A percentile compares a stretch with the other conserved stretches of the same genome.
Conservation (phyloP, 2,797 vertebrate genomes). For the Neostethus bicornis region DNA sequence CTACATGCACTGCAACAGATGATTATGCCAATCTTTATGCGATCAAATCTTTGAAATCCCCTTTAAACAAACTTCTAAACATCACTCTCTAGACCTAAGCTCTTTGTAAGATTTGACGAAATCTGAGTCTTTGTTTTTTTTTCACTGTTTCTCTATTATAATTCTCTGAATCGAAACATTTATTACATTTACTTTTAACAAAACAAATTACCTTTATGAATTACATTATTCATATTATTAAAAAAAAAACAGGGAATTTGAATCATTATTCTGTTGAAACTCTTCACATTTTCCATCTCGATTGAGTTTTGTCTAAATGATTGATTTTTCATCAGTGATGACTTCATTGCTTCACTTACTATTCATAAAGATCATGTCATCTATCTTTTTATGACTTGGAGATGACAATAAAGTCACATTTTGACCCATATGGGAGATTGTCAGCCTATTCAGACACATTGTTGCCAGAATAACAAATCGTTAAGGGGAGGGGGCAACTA, state of each 20-base stretch:
- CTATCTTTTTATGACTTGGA: constrained; percentile 1
- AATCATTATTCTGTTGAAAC: constrained; percentile 25
- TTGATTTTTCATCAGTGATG: background rate
- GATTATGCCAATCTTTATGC: background rate
- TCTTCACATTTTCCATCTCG: constrained; percentile 35
- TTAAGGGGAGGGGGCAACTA: too few relatives aligned
- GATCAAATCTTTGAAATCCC: constrained; percentile 3
- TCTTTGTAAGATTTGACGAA: background rate
- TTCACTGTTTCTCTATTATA: background rate
- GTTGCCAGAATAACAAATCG: too few relatives aligned
- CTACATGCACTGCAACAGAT: too few relatives aligned
- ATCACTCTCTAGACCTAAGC: background rate
- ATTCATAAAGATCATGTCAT: background rate
- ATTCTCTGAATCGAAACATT: constrained; percentile 5
- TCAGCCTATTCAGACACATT: background rate
- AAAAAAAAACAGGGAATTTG: constrained; percentile 47
- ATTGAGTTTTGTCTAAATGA: constrained; percentile 19
- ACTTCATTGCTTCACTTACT: background rate
- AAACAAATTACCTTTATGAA: too few relatives aligned
- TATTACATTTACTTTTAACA: constrained; percentile 13
- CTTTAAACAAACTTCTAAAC: background rate
- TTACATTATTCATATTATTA: too few relatives aligned
- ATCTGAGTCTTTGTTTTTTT: too few relatives aligned
- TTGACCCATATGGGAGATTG: background rate
- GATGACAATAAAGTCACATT: background rate